Base-by-base conservation (phyloP, 2,888 invertebrate genomes). In the Brenthis hecate region DNA sequence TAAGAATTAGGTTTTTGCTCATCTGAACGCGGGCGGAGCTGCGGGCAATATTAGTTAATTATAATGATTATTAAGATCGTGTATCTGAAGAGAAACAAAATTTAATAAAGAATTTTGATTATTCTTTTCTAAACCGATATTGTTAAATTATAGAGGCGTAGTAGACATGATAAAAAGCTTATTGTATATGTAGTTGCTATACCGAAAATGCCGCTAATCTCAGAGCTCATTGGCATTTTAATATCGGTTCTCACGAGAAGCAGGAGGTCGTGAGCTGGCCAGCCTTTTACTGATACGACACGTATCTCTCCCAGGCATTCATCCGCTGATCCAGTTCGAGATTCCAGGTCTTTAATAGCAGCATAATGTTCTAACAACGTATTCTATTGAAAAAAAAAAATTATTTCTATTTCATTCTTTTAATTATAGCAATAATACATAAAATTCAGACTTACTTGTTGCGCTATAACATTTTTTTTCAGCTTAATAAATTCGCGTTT, bases 251-350 rank as follows among this genome's bases (percentile, higher is more conserved):
- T 81, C 11, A 89, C 72, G 1, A 89, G 80, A 68, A 91, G 74
- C 47, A 90, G 78, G 66, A 91, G 76, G 72, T 91, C 91, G 66
- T 91, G 86, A 0, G 88, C 84, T 0, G 89, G 84, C 91, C 91
- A 91, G 48, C 78, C 76, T 47, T 80, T 87, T 55, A 93, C 83
- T 2, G 93, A 90, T 58, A 94, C 74, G 6, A 87, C 74, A 2
- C 89, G 84, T 5, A 94, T 76, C 3, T 91, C 89, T 0, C 85
- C 82, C 19, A 90, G 71, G 6, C 78, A 68, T 2, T 87, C 84
- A 3, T 88, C 91, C 1, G 75, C 61, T 0, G 79, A 73, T 1
- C 92, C 85, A 1, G 81, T 80, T 0, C 83, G 79, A 2, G 77
- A 73, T 73, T 91, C 92, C 73, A 91, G 75, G 50, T 91, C 91